phyloP scores from a whole-genome alignment of 2,888 invertebrate genomes.

The Boloria selene region DNA sequence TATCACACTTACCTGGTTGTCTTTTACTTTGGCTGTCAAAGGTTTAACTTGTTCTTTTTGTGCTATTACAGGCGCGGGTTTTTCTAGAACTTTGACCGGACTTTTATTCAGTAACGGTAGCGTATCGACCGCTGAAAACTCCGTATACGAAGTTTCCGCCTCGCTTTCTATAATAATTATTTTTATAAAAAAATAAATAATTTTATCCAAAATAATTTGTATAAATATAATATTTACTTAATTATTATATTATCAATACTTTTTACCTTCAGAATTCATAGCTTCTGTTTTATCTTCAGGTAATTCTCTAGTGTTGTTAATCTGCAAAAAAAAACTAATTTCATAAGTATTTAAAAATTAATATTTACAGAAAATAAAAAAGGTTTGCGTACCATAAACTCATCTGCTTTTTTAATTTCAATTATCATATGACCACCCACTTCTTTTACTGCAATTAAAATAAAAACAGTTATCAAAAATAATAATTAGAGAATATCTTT shows the following conservation, averaged over 20 bases:
- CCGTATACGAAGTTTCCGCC: constrained; percentile 52
- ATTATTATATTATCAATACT: not conserved
- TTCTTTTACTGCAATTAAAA: constrained; percentile 65
- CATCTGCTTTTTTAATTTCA: constrained; percentile 69
- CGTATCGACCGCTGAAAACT: constrained; percentile 53
- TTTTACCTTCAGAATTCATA: constrained; percentile 40
- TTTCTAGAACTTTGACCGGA: constrained; percentile 21
- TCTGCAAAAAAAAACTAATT: constrained; percentile 26
- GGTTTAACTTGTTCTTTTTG: constrained; percentile 2
- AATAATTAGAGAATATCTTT: not conserved
- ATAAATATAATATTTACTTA: too few relatives aligned
- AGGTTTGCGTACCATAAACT: constrained; percentile 61
- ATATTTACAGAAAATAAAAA: not conserved
- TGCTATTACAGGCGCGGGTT: not conserved
- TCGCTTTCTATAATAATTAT: constrained; percentile 55
- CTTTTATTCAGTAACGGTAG: constrained; percentile 49
- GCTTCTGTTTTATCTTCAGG: constrained; percentile 29
- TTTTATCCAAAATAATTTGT: not conserved
- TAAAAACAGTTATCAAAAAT: not conserved
- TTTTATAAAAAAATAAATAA: not conserved
- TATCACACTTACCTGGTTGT: constrained; percentile 44
- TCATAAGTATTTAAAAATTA: not conserved
- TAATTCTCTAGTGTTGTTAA: constrained; percentile 26
- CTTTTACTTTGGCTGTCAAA: constrained; percentile 22
- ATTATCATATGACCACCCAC: constrained; percentile 71